Conservation (phyloP, 2,888 invertebrate species). For the Pomacea canaliculata region DNA sequence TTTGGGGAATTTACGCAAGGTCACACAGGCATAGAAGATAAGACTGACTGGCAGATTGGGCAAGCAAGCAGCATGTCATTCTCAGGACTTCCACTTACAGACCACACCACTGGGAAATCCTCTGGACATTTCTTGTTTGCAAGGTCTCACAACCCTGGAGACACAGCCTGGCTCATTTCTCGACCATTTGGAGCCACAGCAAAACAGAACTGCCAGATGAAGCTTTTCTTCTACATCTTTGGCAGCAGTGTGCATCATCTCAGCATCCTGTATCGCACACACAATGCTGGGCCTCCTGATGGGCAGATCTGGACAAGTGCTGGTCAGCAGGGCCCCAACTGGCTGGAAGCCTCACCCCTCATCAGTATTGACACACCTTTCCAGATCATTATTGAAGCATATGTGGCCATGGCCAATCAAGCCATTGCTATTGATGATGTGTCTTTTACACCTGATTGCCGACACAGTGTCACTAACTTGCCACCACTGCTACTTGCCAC, state of each 20-base stretch:
- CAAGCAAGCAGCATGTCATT: not conserved
- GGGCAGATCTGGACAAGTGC: constrained; percentile 10
- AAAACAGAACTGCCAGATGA: constrained; percentile 45
- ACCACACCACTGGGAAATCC: constrained; percentile 59
- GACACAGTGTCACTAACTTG: constrained; percentile 31
- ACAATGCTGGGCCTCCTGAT: constrained; percentile 6
- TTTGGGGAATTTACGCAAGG: constrained; percentile 57
- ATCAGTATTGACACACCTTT: constrained; percentile 37
- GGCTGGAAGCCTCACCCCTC: not conserved
- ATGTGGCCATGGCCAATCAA: constrained; percentile 47
- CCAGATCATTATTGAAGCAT: constrained; percentile 58
- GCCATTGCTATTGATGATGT: constrained; percentile 41
- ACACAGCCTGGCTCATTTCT: constrained; percentile 64
- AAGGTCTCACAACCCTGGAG: constrained; percentile 50
- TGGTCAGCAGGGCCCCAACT: constrained; percentile 10
- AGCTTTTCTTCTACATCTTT: constrained; percentile 62
- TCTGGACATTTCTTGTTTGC: constrained; percentile 58
- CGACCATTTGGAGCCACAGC: constrained; percentile 39
- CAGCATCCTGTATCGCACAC: constrained; percentile 13
- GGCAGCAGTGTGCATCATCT: constrained; percentile 37
- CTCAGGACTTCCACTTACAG: constrained; percentile 46
- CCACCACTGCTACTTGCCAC: constrained; percentile 32
- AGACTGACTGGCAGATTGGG: not conserved
- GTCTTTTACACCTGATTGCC: constrained; percentile 59
- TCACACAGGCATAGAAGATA: constrained; percentile 46